phyloP scores from a whole-genome alignment of 2,888 invertebrate genomes.

The Geotrupes spiniger region DNA sequence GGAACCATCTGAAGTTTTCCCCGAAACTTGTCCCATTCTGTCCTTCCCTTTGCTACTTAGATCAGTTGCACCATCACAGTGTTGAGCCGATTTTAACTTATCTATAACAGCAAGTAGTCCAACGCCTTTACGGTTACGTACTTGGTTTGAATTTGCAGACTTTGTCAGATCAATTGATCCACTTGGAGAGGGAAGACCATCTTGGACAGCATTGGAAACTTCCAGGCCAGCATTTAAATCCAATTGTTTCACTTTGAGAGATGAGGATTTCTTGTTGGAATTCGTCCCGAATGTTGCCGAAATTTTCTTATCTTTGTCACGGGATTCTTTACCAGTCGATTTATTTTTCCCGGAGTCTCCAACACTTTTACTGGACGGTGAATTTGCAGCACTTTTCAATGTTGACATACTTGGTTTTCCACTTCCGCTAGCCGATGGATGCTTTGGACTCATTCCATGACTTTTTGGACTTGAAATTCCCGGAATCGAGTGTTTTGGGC shows the following conservation, averaged over 20 bases:
- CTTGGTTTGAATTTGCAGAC: slow-evolving; percentile 59
- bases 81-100: slow-evolving; percentile 76
- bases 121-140: slow-evolving; percentile 64
- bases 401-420: slow-evolving; percentile 90
- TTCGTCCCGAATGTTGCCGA: slow-evolving; percentile 31
- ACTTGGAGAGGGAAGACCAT: slow-evolving; percentile 54
- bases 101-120: slow-evolving; percentile 79
- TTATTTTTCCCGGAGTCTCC: slow-evolving; percentile 56
- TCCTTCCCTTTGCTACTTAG: slow-evolving; percentile 48
- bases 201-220: slow-evolving; percentile 28
- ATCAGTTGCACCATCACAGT: slow-evolving; percentile 60
- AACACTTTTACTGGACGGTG: slow-evolving; percentile 64
- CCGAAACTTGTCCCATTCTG: slow-evolving; percentile 31
- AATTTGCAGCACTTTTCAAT: slow-evolving; percentile 74
- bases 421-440: slow-evolving; percentile 64
- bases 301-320: slow-evolving; percentile 51
- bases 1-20: slow-evolving; percentile 36
- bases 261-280: slow-evolving; percentile 57
- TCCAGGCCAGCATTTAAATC: slow-evolving; percentile 51
- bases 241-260: slow-evolving; percentile 64
- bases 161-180: slow-evolving; percentile 59
- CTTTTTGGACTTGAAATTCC: slow-evolving; percentile 75
- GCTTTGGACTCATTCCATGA: slow-evolving; percentile 79
- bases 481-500: slow-evolving; percentile 67
- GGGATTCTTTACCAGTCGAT: slow-evolving; percentile 51